These are phyloP conservation scores for Corydoras sp. DNA, from an alignment of 2,113 vertebrate species.

Conservation along the genomic window DNA sequence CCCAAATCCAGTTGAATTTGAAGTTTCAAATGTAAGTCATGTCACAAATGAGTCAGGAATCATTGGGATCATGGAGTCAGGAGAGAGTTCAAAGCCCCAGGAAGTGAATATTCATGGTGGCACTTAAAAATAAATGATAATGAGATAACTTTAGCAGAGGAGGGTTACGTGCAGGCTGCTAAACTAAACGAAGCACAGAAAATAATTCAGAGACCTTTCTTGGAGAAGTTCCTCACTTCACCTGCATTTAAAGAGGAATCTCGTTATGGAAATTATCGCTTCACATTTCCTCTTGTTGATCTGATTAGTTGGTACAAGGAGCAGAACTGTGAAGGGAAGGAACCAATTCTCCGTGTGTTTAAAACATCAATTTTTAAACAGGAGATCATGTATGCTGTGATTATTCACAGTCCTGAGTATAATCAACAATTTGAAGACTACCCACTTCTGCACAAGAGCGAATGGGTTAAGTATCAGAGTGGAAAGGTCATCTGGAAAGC, in stretches of 20 bases:
- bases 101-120: constrained; percentile 27
- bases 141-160: constrained; percentile 17
- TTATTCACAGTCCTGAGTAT: constrained; percentile 37
- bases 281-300: constrained; percentile 27
- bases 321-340: constrained; percentile 32
- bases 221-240: constrained; percentile 36
- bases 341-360: constrained; percentile 36
- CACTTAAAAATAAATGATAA: constrained; percentile 13
- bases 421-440: constrained; percentile 3
- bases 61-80: neutral
- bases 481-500: constrained; percentile 38
- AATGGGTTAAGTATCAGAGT: constrained; percentile 8
- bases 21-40: constrained; percentile 28
- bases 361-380: constrained; percentile 30
- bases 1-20: constrained; percentile 29
- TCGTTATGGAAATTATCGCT: constrained; percentile 38
- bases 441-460: constrained; percentile 10
- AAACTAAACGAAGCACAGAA: neutral
- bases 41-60: neutral
- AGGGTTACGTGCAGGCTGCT: constrained; percentile 11
- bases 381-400: constrained; percentile 38
- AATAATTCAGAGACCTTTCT: constrained; percentile 2
- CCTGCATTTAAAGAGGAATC: constrained; percentile 31
- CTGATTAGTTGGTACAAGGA: constrained; percentile 29
- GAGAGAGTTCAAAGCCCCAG: neutral